Percentiles rank a stretch among this genome's conserved stretches.
Evolutionary conservation across 1,140 invertebrate species (phyloP).

Genomic region (Belonocnema kinseyi): DNA sequence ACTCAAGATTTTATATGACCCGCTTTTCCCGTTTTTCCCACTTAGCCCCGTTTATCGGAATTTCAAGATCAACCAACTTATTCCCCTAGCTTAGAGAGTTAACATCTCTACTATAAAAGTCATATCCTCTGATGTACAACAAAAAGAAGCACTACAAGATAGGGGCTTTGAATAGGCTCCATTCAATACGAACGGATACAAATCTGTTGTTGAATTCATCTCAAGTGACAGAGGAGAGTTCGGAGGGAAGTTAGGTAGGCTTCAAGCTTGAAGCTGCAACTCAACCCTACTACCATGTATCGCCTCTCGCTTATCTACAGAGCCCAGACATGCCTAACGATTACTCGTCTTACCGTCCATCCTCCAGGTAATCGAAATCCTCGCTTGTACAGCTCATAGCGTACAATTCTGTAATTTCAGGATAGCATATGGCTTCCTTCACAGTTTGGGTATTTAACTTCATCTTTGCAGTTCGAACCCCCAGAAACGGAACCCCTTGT

Average conservation of each 20-base stretch:
- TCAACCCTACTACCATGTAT: slow-evolving; percentile 1
- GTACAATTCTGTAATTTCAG: slow-evolving; percentile 46
- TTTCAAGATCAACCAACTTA: too few species aligned
- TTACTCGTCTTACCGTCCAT: slow-evolving; percentile 39
- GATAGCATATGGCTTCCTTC: slow-evolving; percentile 49
- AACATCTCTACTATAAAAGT: too few species aligned
- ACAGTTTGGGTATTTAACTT: slow-evolving; percentile 5
- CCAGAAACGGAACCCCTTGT: not conserved
- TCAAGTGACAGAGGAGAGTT: not conserved
- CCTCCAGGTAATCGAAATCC: slow-evolving; percentile 46
- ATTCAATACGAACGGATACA: not conserved
- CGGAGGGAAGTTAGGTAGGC: not conserved
- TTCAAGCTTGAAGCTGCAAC: not conserved
- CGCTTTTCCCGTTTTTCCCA: too few species aligned
- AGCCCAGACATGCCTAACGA: slow-evolving; percentile 54
- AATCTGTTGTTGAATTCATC: not conserved
- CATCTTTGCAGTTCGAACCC: not conserved
- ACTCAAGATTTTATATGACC: too few species aligned
- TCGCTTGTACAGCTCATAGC: slow-evolving; percentile 40
- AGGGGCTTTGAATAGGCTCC: not conserved
- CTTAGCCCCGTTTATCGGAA: too few species aligned
- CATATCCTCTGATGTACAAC: too few species aligned
- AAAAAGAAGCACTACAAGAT: too few species aligned
- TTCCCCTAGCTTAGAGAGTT: too few species aligned
- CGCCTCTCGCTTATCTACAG: slow-evolving; percentile 57